phyloP scores from a whole-genome alignment of 2,888 invertebrate species.

The Galerucella calmariensis region DNA sequence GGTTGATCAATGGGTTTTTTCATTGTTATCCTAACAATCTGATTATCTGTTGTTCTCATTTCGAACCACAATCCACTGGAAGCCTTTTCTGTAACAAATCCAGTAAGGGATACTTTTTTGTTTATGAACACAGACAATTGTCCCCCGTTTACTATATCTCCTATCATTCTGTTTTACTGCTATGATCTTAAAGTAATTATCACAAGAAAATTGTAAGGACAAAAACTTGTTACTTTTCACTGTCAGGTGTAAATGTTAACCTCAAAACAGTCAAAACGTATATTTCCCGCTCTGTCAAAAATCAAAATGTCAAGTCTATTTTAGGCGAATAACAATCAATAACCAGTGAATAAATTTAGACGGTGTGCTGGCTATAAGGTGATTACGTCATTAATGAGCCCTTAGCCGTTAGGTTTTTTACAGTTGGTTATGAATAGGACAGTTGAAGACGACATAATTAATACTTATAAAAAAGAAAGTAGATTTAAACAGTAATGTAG shows the following conservation, averaged over 20 bases:
- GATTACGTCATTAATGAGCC: too few species aligned
- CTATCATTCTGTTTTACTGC: constrained; percentile 7
- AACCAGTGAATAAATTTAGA: too few species aligned
- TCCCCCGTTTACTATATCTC: constrained; percentile 60
- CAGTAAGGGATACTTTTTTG: constrained; percentile 58
- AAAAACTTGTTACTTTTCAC: neutral
- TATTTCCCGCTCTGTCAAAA: too few species aligned
- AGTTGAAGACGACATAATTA: too few species aligned
- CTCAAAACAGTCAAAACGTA: neutral
- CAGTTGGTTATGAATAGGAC: too few species aligned
- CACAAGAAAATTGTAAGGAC: neutral
- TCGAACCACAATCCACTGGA: constrained; percentile 58
- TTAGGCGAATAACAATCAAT: too few species aligned
- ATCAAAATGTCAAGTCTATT: too few species aligned
- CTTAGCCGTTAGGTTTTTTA: too few species aligned
- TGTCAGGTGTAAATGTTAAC: neutral
- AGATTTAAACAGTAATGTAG: too few species aligned
- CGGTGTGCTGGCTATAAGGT: too few species aligned
- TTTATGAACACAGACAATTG: constrained; percentile 54
- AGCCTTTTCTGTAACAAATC: constrained; percentile 55
- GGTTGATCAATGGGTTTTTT: constrained; percentile 54
- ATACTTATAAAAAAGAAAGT: too few species aligned
- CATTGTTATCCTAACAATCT: constrained; percentile 56
- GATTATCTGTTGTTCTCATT: constrained; percentile 57
- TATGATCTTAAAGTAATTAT: neutral